Evolutionary conservation across 2,797 vertebrate genomes (phyloP).

Genomic region (Prunella strophiata): DNA sequence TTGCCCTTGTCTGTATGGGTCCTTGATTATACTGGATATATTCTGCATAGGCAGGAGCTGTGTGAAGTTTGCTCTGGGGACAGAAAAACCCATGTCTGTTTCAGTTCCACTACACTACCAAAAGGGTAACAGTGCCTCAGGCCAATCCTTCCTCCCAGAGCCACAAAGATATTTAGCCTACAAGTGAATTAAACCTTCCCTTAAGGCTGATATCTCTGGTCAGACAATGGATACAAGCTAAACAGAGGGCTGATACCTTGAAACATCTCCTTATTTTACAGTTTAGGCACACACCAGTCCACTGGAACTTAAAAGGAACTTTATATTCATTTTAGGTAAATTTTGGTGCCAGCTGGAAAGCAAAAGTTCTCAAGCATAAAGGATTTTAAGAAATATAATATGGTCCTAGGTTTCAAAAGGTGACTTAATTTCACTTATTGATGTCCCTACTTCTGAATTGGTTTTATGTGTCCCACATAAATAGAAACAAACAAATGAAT

Average conservation of each 20-base stretch:
- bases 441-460: neutral
- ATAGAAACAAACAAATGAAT: neutral
- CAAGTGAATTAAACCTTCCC: neutral
- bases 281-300: neutral
- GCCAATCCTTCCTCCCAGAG: neutral
- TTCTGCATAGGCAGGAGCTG: neutral
- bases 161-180: neutral
- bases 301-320: neutral
- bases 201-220: neutral
- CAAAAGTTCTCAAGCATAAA: neutral
- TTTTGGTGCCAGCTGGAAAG: neutral
- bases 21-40: neutral
- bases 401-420: neutral
- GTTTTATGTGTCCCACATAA: neutral
- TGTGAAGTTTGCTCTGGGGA: neutral
- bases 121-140: neutral
- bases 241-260: neutral
- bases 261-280: neutral
- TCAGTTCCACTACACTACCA: neutral
- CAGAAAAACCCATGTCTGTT: neutral
- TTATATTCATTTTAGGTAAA: neutral
- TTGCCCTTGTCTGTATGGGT: neutral
- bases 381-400: neutral
- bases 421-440: neutral
- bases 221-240: neutral